These are phyloP conservation scores for Puffinus mauretanicus DNA, from an alignment of 2,113 vertebrate species.

Conservation along the genomic window DNA sequence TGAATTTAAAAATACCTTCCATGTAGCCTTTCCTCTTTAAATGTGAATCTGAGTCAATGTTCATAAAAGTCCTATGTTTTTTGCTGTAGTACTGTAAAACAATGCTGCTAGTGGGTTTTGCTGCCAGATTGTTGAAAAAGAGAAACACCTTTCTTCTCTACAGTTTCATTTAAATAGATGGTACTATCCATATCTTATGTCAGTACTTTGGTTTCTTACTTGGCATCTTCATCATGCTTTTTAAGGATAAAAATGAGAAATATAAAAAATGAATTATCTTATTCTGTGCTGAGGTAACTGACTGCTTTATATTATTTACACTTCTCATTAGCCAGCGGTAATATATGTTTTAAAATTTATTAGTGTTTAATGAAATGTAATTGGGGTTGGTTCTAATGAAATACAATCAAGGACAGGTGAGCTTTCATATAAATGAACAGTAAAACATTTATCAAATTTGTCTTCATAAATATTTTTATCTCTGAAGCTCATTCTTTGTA, in stretches of 20 bases:
- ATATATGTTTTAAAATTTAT: constrained; percentile 10
- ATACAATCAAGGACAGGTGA: neutral
- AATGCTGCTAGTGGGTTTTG: neutral
- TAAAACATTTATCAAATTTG: neutral
- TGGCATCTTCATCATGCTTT: neutral
- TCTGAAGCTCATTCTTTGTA: neutral
- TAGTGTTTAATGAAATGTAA: constrained; percentile 12
- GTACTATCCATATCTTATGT: neutral
- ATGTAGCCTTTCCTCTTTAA: neutral
- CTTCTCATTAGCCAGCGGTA: neutral
- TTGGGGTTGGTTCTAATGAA: neutral
- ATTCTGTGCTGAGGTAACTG: neutral
- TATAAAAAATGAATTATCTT: neutral
- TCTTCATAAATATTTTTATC: neutral
- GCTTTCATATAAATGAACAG: neutral
- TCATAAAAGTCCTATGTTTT: neutral
- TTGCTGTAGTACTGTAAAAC: neutral
- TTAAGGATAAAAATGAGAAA: neutral
- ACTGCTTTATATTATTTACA: neutral
- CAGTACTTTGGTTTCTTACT: neutral
- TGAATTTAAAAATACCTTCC: neutral
- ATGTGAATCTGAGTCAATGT: neutral
- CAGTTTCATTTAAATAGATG: neutral
- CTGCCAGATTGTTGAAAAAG: neutral
- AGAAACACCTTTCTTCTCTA: neutral